phyloP scores from a whole-genome alignment of 2,888 invertebrate genomes.

The Amblyteles armatorius region DNA sequence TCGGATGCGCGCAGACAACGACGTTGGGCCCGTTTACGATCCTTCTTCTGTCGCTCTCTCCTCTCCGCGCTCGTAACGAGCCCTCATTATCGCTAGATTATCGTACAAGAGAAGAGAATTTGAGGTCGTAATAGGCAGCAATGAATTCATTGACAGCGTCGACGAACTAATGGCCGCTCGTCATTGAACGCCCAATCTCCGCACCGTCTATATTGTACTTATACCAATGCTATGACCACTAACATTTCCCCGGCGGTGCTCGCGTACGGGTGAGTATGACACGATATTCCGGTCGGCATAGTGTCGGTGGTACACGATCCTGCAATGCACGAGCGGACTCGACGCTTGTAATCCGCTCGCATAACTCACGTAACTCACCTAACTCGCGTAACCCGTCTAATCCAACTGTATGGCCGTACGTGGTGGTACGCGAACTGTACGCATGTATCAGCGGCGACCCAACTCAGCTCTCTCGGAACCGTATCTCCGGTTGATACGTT shows the following conservation, averaged over 20 bases:
- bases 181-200: conserved; percentile 75
- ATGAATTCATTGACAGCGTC: conserved; percentile 81
- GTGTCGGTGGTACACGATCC: not conserved
- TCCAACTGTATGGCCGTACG: conserved; percentile 34
- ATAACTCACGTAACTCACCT: conserved; percentile 59
- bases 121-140: conserved; percentile 78
- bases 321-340: conserved; percentile 44
- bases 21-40: conserved; percentile 35
- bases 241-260: conserved; percentile 12
- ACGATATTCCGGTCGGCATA: not conserved
- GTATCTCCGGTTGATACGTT: conserved; percentile 9
- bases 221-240: not conserved
- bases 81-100: conserved; percentile 82
- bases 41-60: conserved; percentile 15
- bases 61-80: conserved; percentile 76
- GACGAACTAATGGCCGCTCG: conserved; percentile 77
- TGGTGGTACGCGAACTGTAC: conserved; percentile 5
- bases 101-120: conserved; percentile 80
- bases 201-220: conserved; percentile 1
- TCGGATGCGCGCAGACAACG: conserved; percentile 17
- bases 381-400: conserved; percentile 60
- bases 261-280: not conserved
- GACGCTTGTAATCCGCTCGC: conserved; percentile 55
- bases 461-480: conserved; percentile 24
- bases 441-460: not conserved